A percentile compares a stretch with the other conserved stretches of the same genome.
Conservation (phyloP, 2,113 vertebrate genomes). For the Cynocephalus volans region DNA sequence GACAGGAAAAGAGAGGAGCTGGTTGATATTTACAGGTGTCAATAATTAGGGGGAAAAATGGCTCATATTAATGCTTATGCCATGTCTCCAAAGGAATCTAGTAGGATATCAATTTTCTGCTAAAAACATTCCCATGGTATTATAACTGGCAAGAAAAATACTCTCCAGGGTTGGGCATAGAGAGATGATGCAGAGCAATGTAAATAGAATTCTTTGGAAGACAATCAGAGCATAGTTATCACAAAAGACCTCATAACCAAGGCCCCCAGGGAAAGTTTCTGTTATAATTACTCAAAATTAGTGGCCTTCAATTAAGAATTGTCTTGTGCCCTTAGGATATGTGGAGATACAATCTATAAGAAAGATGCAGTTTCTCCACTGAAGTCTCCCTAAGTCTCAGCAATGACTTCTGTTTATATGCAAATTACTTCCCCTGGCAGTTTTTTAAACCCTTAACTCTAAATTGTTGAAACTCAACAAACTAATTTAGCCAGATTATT, state of each 20-base stretch:
- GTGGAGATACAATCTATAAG: not conserved
- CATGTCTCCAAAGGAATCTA: not conserved
- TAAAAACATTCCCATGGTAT: not conserved
- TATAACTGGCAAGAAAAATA: conserved; percentile 47
- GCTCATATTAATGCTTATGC: not conserved
- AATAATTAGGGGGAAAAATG: not conserved
- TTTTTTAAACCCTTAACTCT: not conserved
- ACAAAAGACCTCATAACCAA: conserved; percentile 14
- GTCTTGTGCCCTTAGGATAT: not conserved
- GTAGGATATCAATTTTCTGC: not conserved
- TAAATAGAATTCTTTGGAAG: conserved; percentile 15
- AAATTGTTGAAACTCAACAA: not conserved
- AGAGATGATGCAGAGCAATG: not conserved
- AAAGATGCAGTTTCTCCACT: not conserved
- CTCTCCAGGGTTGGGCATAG: not conserved
- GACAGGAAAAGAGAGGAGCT: not conserved
- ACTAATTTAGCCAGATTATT: not conserved
- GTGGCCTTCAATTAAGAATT: not conserved
- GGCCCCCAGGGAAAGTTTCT: conserved; percentile 7
- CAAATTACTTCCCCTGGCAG: not conserved
- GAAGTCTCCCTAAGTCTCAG: not conserved
- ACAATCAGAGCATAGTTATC: not conserved
- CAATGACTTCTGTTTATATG: not conserved
- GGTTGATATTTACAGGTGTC: not conserved
- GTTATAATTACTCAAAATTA: conserved; percentile 44